Evolutionary conservation across 2,113 vertebrate species (phyloP).

Genomic region (Malaclemys terrapin): DNA sequence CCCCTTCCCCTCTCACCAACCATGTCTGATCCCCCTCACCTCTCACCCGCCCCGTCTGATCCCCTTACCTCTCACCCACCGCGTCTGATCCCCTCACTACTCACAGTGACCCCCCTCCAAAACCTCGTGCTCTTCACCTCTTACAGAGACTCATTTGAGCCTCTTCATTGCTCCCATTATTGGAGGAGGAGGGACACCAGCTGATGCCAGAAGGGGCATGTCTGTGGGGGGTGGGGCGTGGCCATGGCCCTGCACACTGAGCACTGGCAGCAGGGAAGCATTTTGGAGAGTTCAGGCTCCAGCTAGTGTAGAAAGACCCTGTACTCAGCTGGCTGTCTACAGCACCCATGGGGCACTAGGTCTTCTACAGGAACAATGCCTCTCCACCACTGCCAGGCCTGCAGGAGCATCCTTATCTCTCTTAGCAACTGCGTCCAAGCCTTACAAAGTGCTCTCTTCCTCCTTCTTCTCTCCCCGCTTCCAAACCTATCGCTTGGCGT

Average conservation of each 20-base stretch:
- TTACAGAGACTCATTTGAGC: accelerated
- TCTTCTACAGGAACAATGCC: neutral
- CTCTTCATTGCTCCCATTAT: neutral
- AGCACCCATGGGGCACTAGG: neutral
- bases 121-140: neutral
- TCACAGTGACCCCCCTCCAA: accelerated
- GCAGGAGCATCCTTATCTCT: neutral
- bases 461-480: neutral
- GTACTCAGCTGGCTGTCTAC: neutral
- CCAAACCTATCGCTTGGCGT: neutral
- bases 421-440: neutral
- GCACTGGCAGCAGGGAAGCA: neutral
- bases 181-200: neutral
- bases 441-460: neutral
- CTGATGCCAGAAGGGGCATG: accelerated
- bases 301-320: neutral
- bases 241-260: neutral
- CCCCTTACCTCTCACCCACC: too few relatives aligned
- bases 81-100: neutral
- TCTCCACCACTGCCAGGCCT: neutral
- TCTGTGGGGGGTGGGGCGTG: neutral
- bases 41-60: too few relatives aligned
- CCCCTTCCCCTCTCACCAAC: too few relatives aligned
- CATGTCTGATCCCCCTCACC: too few relatives aligned
- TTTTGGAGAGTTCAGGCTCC: neutral